Evolutionary conservation across 2,888 invertebrate species (phyloP), one percentile per base, ranked within the genome.

Genomic region (Sinohyriopsis cumingii): DNA sequence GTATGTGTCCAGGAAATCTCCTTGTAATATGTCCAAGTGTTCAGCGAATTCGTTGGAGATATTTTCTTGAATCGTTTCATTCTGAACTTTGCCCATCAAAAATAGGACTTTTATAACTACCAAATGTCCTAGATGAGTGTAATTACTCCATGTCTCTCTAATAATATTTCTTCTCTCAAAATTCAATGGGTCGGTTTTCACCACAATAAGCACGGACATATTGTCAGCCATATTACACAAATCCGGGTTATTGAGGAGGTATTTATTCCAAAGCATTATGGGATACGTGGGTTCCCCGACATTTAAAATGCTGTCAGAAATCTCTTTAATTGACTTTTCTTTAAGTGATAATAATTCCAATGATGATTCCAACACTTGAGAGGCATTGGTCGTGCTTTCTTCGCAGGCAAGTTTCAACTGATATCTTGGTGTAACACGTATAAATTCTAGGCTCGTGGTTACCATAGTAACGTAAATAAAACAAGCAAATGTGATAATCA

Each of bases 1-100:
- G 24, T 63, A 63, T n/a, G 63, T 53, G 33, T 63, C 63, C 9
- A 63, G 15, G 53, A 33, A 63, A 45, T 33, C 20, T 20, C 63
- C 63, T 63, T 63, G 63, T 45, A 63, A 18, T 25, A 63, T 63
- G n/a, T 63, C 63, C 15, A 53, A 12, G 15, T 63, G 24, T 45
- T 33, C 53, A n/a, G 4, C n/a, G 24, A n/a, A 53, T 63, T 63
- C 63, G 6, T 20, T 45, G 33, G 33, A 22, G 0, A 63, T 63
- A 22, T 45, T 63, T 28, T n/a, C 20, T 24, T 63, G 63, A 28
- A 20, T 20, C 20, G 28, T 7, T 18, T 33, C 20, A 45, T 63
- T 45, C 6, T 19, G n/a, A 28, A 28, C 20, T 53, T 7, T 33
- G 5, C 63, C 63, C 7, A 63, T 19, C 20, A 63, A 24, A 54